phyloP scores from a whole-genome alignment of 2,888 invertebrate genomes.

The Cylloceria caligata region DNA sequence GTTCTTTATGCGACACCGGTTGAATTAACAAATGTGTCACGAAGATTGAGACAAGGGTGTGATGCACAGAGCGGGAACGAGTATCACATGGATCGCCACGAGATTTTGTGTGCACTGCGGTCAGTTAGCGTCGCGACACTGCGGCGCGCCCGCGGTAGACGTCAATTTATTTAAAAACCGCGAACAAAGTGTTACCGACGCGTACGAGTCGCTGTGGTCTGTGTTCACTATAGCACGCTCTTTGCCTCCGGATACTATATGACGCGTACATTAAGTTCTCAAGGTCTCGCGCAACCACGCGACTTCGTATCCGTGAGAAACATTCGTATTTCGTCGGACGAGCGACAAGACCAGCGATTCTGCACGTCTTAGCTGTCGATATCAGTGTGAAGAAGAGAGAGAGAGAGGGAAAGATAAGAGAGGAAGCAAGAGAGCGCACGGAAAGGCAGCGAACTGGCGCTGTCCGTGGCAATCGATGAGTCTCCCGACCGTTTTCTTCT shows the following conservation, averaged over 20 bases:
- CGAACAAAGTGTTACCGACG: constrained; percentile 65
- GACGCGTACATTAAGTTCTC: constrained; percentile 4
- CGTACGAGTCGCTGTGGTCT: constrained; percentile 44
- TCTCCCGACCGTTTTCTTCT: constrained; percentile 9
- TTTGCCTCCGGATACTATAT: background rate
- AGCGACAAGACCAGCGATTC: background rate
- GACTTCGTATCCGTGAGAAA: background rate
- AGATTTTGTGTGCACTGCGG: constrained; percentile 66
- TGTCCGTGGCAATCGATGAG: constrained; percentile 30
- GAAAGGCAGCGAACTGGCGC: background rate
- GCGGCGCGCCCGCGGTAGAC: constrained; percentile 71
- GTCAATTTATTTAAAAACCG: constrained; percentile 79
- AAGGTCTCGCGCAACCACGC: constrained; percentile 12
- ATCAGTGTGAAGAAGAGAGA: background rate
- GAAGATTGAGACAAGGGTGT: constrained; percentile 8
- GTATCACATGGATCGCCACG: background rate
- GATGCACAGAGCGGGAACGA: background rate
- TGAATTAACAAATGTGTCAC: background rate
- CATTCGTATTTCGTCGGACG: background rate
- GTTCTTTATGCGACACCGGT: background rate
- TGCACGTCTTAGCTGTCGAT: background rate
- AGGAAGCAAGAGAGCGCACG: background rate
- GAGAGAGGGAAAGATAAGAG: constrained; percentile 5
- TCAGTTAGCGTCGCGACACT: constrained; percentile 76
- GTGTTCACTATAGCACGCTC: background rate